Percentiles rank a stretch among this genome's conserved stretches.
Evolutionary conservation across 2,797 vertebrate species (phyloP).

Genomic region (Poecilia picta): DNA sequence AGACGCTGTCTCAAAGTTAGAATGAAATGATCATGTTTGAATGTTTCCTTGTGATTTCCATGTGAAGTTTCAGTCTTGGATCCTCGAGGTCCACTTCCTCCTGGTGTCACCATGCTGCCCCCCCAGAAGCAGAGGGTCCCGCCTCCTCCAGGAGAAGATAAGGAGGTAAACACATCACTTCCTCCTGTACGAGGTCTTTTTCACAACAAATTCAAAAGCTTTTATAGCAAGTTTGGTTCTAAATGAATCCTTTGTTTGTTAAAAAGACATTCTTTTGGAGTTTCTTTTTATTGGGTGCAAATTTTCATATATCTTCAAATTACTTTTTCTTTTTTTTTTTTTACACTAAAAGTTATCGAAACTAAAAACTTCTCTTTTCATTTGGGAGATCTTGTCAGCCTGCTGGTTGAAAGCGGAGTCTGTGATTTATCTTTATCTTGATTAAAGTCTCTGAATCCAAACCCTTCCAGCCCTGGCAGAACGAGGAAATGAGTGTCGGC

Average conservation of each 20-base stretch:
- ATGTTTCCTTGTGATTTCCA: not conserved
- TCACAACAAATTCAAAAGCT: not conserved
- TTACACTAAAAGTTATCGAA: not conserved
- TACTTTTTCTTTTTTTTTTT: too few relatives aligned
- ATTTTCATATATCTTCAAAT: not conserved
- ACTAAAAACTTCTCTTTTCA: not conserved
- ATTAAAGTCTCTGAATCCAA: not conserved
- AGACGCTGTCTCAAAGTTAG: not conserved
- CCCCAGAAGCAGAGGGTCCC: conserved; percentile 83
- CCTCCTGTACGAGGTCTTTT: not conserved
- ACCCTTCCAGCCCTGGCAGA: conserved; percentile 75
- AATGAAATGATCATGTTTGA: not conserved
- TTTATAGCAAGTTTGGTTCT: not conserved
- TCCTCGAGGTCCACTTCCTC: conserved; percentile 79
- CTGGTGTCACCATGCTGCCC: conserved; percentile 81
- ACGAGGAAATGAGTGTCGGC: conserved; percentile 81
- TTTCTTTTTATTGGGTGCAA: not conserved
- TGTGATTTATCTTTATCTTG: not conserved
- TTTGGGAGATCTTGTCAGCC: not conserved
- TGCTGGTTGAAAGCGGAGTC: not conserved
- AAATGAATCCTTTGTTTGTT: not conserved
- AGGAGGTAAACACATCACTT: conserved; percentile 78
- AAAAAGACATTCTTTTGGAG: not conserved
- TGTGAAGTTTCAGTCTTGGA: conserved; percentile 58
- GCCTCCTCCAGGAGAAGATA: conserved; percentile 89